A percentile compares a stretch with the other conserved stretches of the same genome.
Conservation (phyloP, 1,140 invertebrate species). For the Galendromus occidentalis region DNA sequence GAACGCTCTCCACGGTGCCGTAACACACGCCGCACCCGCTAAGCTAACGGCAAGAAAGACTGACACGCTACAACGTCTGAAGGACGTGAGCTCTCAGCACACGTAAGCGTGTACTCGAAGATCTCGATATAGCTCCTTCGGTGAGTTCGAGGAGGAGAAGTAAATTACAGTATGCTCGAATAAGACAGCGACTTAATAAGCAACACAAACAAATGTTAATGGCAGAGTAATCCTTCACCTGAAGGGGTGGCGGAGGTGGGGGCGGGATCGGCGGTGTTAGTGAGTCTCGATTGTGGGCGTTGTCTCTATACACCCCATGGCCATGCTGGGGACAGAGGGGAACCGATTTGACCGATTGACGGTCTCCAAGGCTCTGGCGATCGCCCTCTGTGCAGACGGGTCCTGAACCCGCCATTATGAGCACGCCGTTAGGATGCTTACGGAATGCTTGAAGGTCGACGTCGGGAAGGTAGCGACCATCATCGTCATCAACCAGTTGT, state of each 20-base stretch:
- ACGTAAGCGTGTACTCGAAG: too few species aligned
- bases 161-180: too few species aligned
- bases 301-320: constrained; percentile 2
- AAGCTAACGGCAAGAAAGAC: too few species aligned
- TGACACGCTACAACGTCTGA: too few species aligned
- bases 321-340: constrained; percentile 8
- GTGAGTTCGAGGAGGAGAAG: too few species aligned
- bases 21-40: too few species aligned
- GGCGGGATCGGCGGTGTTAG: constrained; percentile 7
- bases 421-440: constrained; percentile 10
- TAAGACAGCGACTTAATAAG: neutral
- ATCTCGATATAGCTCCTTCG: too few species aligned
- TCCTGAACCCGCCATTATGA: constrained; percentile 8
- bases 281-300: neutral
- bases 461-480: constrained; percentile 8
- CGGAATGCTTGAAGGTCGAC: constrained; percentile 11
- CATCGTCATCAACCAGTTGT: constrained; percentile 9
- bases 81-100: too few species aligned
- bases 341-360: constrained; percentile 5
- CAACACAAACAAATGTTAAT: neutral
- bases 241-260: constrained; percentile 6
- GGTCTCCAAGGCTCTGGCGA: neutral
- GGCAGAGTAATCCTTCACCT: neutral
- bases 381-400: constrained; percentile 2
- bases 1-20: too few species aligned